Evolutionary conservation across 2,113 vertebrate species (phyloP).

Genomic region (Candoia aspera): DNA sequence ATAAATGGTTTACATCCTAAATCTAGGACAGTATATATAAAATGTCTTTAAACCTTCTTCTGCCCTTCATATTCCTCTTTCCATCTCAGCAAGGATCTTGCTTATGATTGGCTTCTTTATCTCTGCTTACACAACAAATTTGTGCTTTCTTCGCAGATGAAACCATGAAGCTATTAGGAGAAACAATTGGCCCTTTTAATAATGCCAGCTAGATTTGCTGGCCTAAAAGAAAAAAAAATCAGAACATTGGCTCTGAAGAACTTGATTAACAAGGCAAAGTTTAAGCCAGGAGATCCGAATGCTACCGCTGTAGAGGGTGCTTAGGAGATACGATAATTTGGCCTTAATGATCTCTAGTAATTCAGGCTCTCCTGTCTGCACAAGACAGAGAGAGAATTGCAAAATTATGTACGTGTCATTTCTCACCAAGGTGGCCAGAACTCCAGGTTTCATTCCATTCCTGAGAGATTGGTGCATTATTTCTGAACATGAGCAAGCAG

Average conservation of each 20-base stretch:
- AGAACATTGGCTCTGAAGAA: conserved; percentile 51
- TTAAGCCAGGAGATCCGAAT: conserved; percentile 52
- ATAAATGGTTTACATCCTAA: not conserved
- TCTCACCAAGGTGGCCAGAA: conserved; percentile 45
- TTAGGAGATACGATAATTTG: conserved; percentile 54
- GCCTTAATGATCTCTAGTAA: conserved; percentile 71
- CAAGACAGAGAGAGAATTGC: conserved; percentile 72
- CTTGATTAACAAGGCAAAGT: conserved; percentile 41
- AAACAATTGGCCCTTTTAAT: conserved; percentile 9
- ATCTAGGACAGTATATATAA: not conserved
- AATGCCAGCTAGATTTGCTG: conserved; percentile 58
- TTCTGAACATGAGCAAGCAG: conserved; percentile 8
- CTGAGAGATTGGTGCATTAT: conserved; percentile 49
- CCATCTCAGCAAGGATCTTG: not conserved
- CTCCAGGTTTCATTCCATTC: conserved; percentile 55
- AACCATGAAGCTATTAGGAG: not conserved
- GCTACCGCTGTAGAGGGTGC: conserved; percentile 33
- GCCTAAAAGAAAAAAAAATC: conserved; percentile 33
- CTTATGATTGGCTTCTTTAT: not conserved
- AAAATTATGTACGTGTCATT: conserved; percentile 62
- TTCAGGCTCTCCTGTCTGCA: conserved; percentile 72
- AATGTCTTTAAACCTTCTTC: not conserved
- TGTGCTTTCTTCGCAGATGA: conserved; percentile 9
- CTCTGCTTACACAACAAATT: not conserved
- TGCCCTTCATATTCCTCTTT: not conserved